Evolutionary conservation across 2,888 invertebrate species (phyloP), one percentile per base, ranked within the genome.

Genomic region (Leptopterna dolabrata): DNA sequence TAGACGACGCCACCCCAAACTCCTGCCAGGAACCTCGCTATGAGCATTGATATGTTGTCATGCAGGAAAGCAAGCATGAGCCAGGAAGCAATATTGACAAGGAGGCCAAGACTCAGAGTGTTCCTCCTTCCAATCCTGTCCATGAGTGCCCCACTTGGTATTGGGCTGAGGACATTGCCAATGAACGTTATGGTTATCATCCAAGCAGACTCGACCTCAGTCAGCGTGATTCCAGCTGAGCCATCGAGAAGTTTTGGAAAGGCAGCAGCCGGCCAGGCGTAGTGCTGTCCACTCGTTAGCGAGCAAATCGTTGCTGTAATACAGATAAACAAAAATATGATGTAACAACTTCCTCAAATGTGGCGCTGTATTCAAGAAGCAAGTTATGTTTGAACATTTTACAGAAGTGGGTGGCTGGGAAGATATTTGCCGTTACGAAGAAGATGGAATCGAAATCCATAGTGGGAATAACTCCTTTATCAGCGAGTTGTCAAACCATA

Each of bases 41-140:
- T 24, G 30, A 55, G 29, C 16, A 81, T 29, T 4, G 89, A 88
- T n/a, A 88, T 55, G 81, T 13, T 36, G 29, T 47, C 55, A 2
- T 19, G 14, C 19, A 55, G 0, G 30, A 81, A 81, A 7, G 81
- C 81, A 14, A 55, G n/a, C 7, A 81, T 47, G 11, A 55, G 29
- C 81, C 81, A 81, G 19, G 29, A 2, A 13, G 36, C 24, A 6
- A 81, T 81, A 1, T 41, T 43, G 9, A 76, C 13, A 27, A 90
- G 73, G 94, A 91, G 2, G 94, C 91, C 0, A 94, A 93, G 7
- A 11, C 29, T 73, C 11, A 73, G 36, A 11, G 81, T 81, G 51
- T 29, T 92, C 92, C 93, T 93, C 0, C 95, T 93, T 1, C 95
- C 95, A 0, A 93, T 91, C 82, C 92, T 92, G 90, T 94, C 94